These are phyloP conservation scores for Oncorhynchus nerka DNA, from an alignment of 2,113 vertebrate genomes.

Conservation along the genomic window DNA sequence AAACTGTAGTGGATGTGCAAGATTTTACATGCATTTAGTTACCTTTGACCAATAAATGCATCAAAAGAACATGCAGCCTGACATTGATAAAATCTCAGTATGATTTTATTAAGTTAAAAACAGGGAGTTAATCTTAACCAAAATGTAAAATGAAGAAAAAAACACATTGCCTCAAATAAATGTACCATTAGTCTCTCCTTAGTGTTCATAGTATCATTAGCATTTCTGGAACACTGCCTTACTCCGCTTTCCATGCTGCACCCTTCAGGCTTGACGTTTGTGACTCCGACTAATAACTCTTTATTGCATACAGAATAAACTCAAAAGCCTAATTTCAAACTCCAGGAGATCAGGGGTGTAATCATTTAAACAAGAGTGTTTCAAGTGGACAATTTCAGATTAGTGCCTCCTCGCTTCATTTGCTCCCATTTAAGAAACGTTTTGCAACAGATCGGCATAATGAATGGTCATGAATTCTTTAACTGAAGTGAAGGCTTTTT, in stretches of 20 bases:
- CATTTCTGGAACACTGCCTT: conserved; percentile 38
- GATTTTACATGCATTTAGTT: too few relatives aligned
- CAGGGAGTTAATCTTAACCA: conserved; percentile 53
- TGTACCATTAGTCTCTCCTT: conserved; percentile 65
- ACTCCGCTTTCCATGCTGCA: conserved; percentile 43
- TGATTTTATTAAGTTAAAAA: conserved; percentile 75
- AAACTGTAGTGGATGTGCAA: too few relatives aligned
- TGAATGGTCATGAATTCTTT: conserved; percentile 71
- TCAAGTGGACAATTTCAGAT: too few relatives aligned
- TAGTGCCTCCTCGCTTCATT: too few relatives aligned
- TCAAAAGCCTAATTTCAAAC: conserved; percentile 52
- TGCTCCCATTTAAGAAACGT: too few relatives aligned
- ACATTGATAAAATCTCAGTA: conserved; percentile 63
- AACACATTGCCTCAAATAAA: conserved; percentile 53
- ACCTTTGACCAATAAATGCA: too few relatives aligned
- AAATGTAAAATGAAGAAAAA: conserved; percentile 44
- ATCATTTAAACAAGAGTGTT: too few relatives aligned
- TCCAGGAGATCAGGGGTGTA: conserved; percentile 69
- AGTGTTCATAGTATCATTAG: conserved; percentile 79
- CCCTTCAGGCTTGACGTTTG: conserved; percentile 8
- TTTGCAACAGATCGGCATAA: too few relatives aligned
- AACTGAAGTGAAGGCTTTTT: conserved; percentile 69
- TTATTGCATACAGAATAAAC: conserved; percentile 41
- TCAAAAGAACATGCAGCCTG: not conserved
- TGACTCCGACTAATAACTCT: conserved; percentile 22